Conservation (phyloP, 2,113 vertebrate species). For the Thymallus thymallus region DNA sequence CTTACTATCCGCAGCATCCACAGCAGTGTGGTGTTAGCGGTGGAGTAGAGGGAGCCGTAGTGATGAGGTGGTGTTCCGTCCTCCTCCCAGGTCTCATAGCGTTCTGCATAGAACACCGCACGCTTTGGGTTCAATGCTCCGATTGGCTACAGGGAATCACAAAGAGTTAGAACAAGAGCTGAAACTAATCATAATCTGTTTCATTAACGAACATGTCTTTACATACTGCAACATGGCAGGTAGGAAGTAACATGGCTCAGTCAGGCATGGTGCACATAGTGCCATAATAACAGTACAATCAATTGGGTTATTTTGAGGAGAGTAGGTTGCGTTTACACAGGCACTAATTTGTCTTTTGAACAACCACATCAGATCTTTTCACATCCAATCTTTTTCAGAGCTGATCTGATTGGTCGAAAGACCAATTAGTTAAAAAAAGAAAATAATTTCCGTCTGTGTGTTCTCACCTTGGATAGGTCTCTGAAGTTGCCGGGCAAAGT, state of each 20-base stretch:
- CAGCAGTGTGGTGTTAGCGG: slow-evolving; percentile 84
- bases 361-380: background rate
- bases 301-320: too few relatives aligned
- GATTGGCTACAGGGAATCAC: slow-evolving; percentile 80
- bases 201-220: too few relatives aligned
- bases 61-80: slow-evolving; percentile 89
- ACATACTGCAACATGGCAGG: too few relatives aligned
- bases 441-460: too few relatives aligned
- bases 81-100: slow-evolving; percentile 95
- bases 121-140: slow-evolving; percentile 98
- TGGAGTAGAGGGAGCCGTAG: slow-evolving; percentile 93
- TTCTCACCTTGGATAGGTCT: slow-evolving; percentile 93
- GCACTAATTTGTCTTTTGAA: background rate
- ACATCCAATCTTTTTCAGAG: too few relatives aligned
- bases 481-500: slow-evolving; percentile 98
- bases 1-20: slow-evolving; percentile 99
- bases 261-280: too few relatives aligned
- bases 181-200: too few relatives aligned
- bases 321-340: too few relatives aligned
- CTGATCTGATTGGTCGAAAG: too few relatives aligned
- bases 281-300: too few relatives aligned
- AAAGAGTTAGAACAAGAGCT: background rate
- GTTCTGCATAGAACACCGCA: slow-evolving; percentile 96
- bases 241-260: too few relatives aligned
- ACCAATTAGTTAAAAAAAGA: too few relatives aligned